Evolutionary conservation across 1,140 invertebrate genomes (phyloP).

Genomic region (Caenorhabditis tropicalis): DNA sequence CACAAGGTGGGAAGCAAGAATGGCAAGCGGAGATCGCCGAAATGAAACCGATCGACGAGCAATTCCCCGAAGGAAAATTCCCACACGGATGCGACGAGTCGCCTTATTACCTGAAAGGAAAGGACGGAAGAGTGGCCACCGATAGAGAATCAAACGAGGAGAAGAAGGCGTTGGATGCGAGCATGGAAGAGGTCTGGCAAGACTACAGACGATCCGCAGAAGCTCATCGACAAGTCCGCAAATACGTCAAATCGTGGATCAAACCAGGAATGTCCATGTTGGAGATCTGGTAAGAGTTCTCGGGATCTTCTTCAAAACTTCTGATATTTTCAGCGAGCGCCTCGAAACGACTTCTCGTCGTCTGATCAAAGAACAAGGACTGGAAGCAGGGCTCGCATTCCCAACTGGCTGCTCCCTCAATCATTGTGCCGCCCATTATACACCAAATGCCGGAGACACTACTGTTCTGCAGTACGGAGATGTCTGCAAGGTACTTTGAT

Average conservation of each 20-base stretch:
- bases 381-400: conserved; percentile 95
- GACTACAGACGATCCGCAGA: conserved; percentile 94
- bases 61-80: conserved; percentile 42
- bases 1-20: neutral
- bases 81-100: conserved; percentile 26
- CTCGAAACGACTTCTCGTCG: conserved; percentile 88
- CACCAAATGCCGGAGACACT: conserved; percentile 94
- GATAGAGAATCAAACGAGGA: conserved; percentile 81
- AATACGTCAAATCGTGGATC: conserved; percentile 87
- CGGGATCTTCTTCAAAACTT: too few species aligned
- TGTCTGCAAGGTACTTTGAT: conserved; percentile 87
- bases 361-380: conserved; percentile 91
- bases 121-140: conserved; percentile 66
- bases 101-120: conserved; percentile 43
- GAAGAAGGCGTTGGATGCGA: conserved; percentile 78
- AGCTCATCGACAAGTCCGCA: conserved; percentile 89
- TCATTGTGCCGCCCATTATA: conserved; percentile 98
- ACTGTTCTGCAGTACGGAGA: conserved; percentile 94
- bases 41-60: conserved; percentile 46
- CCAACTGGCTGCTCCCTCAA: conserved; percentile 98
- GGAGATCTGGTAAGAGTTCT: conserved; percentile 86
- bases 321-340: conserved; percentile 79
- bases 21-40: conserved; percentile 51
- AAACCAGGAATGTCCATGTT: conserved; percentile 99
- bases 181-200: conserved; percentile 85